Base-by-base conservation (phyloP, 2,113 vertebrate genomes). In the Callithrix jacchus region DNA sequence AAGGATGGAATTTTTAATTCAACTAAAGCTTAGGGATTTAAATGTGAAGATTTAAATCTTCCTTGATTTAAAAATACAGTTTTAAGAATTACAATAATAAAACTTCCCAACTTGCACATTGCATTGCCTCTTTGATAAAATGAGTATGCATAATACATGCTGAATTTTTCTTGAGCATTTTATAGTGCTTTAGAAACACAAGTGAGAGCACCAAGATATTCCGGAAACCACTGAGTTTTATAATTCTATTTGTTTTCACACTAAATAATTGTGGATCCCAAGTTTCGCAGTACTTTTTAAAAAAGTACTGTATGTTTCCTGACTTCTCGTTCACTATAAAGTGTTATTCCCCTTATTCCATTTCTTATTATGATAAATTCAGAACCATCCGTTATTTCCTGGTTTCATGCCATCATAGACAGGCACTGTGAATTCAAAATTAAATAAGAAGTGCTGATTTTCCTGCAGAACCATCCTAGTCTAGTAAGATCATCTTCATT, bases 91-190 rank as follows among this genome's bases (percentile, higher is more conserved):
- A 47, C 27, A 74, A 52, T 71, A 37, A 73, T 71, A 71, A 47
- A 13, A 40, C 5, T 90, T 61, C 61, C 37, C 87, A 54, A 77
- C 80, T 77, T 92, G 17, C 11, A 83, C 32, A 92, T 90, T 70
- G 14, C 49, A 71, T 87, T 84, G 8, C 16, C 5, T 87, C 37
- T 87, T 90, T 88, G n/a, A 86, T 56, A 92, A 97, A 84, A 87
- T 95, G 52, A 47, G 1, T 49, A 77, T 94, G 27, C 45, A 82
- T 77, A 96, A 94, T 68, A 61, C 54, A 68, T 73, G 12, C 30
- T 66, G 37, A 79, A 35, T 64, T 37, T 84, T 87, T 87, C 18
- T 77, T 76, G 16, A 81, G 9, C 70, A 1, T 71, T 96, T 74
- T 88, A 64, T 42, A 54, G 32, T 56, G 14, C 9, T 90, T 88